phyloP scores from a whole-genome alignment of 2,797 vertebrate genomes.

The Bradypodion pumilum region DNA sequence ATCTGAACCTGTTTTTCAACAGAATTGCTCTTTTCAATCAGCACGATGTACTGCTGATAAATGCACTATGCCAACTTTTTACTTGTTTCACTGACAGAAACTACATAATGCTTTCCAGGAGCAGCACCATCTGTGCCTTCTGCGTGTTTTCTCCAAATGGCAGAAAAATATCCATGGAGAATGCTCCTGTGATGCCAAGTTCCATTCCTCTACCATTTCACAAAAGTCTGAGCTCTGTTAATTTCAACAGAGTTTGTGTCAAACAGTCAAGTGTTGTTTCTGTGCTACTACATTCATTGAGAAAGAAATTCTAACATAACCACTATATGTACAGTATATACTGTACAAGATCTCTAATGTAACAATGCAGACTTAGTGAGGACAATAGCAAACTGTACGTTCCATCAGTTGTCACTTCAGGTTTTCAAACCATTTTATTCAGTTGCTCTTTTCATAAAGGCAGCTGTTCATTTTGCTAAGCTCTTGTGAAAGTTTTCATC shows the following conservation, averaged over 20 bases:
- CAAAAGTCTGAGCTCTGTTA: background rate
- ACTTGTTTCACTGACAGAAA: constrained; percentile 37
- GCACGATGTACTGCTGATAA: background rate
- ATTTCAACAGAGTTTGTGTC: constrained; percentile 4
- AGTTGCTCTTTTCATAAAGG: background rate
- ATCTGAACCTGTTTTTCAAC: constrained; percentile 32
- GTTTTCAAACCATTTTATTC: constrained; percentile 12
- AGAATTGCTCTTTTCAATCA: constrained; percentile 34
- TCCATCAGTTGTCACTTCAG: background rate
- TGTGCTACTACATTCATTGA: background rate
- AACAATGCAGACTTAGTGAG: background rate
- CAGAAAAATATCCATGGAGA: constrained; percentile 43
- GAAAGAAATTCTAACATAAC: constrained; percentile 11
- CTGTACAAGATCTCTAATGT: background rate
- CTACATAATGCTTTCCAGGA: constrained; percentile 52
- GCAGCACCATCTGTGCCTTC: constrained; percentile 57
- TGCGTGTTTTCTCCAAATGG: constrained; percentile 50
- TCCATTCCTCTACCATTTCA: constrained; percentile 24
- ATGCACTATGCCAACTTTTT: constrained; percentile 4
- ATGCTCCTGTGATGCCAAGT: constrained; percentile 32
- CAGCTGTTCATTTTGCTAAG: background rate
- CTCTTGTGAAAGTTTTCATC: background rate
- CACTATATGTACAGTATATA: no score
- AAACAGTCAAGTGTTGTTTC: constrained; percentile 44
- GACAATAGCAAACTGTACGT: background rate